phyloP scores from a whole-genome alignment of 2,797 vertebrate species.

The Steatocranus sp. region DNA sequence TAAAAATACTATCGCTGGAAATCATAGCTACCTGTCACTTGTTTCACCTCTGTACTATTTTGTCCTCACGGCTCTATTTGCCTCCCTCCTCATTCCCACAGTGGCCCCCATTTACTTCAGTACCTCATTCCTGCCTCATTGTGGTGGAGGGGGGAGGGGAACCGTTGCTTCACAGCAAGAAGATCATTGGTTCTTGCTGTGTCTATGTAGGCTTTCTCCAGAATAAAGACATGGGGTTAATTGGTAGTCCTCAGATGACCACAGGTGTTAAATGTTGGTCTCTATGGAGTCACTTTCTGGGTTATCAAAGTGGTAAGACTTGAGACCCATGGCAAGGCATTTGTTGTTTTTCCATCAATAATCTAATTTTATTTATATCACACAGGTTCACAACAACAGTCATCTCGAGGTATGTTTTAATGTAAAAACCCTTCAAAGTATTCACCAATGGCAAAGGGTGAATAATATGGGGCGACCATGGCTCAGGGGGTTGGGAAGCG shows the following conservation, averaged over 20 bases:
- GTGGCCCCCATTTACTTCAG: conserved; percentile 20
- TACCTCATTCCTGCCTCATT: conserved; percentile 30
- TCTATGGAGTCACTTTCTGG: neutral
- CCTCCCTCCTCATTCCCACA: neutral
- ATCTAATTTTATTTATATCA: neutral
- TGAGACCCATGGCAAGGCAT: neutral
- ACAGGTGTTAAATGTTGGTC: neutral
- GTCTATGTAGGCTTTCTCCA: neutral
- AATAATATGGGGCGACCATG: too few species aligned
- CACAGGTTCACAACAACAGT: too few species aligned
- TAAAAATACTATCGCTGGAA: neutral
- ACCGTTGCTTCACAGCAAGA: neutral
- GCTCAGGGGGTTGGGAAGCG: too few species aligned
- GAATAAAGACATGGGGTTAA: neutral
- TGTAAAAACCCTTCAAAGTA: neutral
- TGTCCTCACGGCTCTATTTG: neutral
- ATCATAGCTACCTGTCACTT: accelerated
- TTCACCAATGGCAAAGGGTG: neutral
- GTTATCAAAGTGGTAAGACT: neutral
- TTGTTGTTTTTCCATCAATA: neutral
- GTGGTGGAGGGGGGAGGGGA: neutral
- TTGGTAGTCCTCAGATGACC: neutral
- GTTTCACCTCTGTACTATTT: neutral
- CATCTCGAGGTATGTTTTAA: neutral
- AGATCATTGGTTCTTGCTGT: neutral